These are phyloP conservation scores for Rhagium mordax DNA, from an alignment of 2,888 invertebrate species.

Conservation along the genomic window DNA sequence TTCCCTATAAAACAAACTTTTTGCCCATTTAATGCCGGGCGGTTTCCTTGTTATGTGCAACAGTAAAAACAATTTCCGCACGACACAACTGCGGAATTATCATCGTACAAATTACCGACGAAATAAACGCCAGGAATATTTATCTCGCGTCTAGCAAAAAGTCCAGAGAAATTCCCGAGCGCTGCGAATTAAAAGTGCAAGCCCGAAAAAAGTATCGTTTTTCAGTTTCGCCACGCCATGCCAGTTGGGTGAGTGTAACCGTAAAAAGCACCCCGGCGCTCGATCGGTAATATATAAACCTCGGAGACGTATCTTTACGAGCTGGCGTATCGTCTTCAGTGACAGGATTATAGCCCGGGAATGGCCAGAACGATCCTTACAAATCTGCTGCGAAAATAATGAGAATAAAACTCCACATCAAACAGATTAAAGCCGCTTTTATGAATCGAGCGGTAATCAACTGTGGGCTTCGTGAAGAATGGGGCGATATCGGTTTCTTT, in stretches of 20 bases:
- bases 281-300: constrained; percentile 42
- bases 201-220: background rate
- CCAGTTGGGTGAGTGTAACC: constrained; percentile 14
- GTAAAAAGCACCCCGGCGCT: constrained; percentile 32
- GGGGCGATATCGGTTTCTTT: background rate
- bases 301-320: constrained; percentile 49
- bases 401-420: constrained; percentile 36
- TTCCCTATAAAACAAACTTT: background rate
- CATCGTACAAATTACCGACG: background rate
- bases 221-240: constrained; percentile 3
- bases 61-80: constrained; percentile 2
- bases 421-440: constrained; percentile 21
- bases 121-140: background rate
- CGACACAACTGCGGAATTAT: background rate
- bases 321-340: constrained; percentile 48
- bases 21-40: background rate
- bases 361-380: constrained; percentile 49
- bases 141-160: background rate
- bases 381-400: constrained; percentile 51
- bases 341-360: constrained; percentile 52
- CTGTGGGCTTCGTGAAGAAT: background rate
- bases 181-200: background rate
- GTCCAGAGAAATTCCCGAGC: background rate
- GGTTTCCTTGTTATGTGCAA: background rate
- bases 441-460: constrained; percentile 13